Conservation (phyloP, 2,888 invertebrate genomes). For the Luffia ferchaultella region DNA sequence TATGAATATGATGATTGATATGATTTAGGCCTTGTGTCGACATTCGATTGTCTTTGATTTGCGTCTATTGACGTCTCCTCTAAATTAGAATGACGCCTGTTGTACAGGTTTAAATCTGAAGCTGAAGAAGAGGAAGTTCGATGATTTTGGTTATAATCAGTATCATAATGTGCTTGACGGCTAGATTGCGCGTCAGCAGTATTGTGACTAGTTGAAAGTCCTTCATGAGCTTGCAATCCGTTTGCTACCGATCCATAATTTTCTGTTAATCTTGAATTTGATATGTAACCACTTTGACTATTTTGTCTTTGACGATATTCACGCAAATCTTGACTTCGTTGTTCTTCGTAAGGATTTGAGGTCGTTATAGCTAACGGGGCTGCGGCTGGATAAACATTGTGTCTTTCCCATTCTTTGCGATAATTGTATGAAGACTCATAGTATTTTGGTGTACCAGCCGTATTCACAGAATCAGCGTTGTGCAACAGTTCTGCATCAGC, state of each 20-base stretch:
- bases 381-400: conserved; percentile 29
- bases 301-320: conserved; percentile 17
- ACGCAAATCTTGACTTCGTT: conserved; percentile 36
- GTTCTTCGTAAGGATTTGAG: conserved; percentile 27
- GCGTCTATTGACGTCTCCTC: not conserved
- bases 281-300: conserved; percentile 21
- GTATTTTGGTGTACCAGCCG: conserved; percentile 29
- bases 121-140: not conserved
- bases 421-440: conserved; percentile 52
- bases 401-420: conserved; percentile 54
- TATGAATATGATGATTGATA: conserved; percentile 59
- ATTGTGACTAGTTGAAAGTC: not conserved
- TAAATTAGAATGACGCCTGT: not conserved
- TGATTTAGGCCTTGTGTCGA: conserved; percentile 33
- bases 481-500: conserved; percentile 33
- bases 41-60: not conserved
- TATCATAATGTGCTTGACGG: not conserved
- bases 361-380: conserved; percentile 25
- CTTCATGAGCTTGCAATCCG: not conserved
- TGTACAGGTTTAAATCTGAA: not conserved
- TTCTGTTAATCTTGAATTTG: conserved; percentile 23
- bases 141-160: not conserved
- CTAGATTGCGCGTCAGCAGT: not conserved
- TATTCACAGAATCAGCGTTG: conserved; percentile 18
- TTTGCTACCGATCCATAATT: conserved; percentile 6